Base-by-base conservation (phyloP, 2,888 invertebrate species). In the Dryocosmus kuriphilus region DNA sequence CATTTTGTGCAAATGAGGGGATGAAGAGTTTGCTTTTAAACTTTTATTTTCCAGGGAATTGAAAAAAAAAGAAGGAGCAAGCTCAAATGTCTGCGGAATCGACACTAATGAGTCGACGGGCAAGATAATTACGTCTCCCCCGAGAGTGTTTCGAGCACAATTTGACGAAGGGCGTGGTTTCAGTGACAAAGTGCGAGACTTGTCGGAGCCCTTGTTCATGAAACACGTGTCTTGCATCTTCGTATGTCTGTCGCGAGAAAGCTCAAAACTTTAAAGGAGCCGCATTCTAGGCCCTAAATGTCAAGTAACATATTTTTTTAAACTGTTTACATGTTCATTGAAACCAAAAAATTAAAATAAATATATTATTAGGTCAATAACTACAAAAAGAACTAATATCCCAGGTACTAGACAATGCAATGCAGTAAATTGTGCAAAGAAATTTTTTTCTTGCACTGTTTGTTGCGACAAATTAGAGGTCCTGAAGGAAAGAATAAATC, bases 131-230 rank as follows among this genome's bases (percentile, higher is more conserved):
- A 71, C 27, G 46, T 67, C 51, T 71, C 24, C 38, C 38, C 30
- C 9, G 51, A 27, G 71, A 71, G 30, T 71, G 71, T 71, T 71
- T 71, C 51, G 71, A 71, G 71, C 46, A 71, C 71, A 51, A 71
- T 85, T 86, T 81, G 85, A 85, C 79, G 81, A 80, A 81, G 83
- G 85, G 86, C 86, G 87, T 85, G 86, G 86, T 81, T 77, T 79
- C 79, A 82, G 81, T 88, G 87, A 88, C 88, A 88, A 88, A 88
- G 84, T 86, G 85, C 83, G 80, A 79, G 71, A 71, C 71, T 51
- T 71, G 71, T 71, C 30, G 71, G 71, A 71, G 71, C 19, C 71
- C 71, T 71, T 71, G 71, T 71, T 71, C 71, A 51, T 71, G 71
- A 71, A 71, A 71, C 71, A 71, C 71, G 71, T 71, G 71, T 71